Evolutionary conservation across 92 coral and sea anemone species (phyloP).

Genomic region (Isaurus tuberculatus): DNA sequence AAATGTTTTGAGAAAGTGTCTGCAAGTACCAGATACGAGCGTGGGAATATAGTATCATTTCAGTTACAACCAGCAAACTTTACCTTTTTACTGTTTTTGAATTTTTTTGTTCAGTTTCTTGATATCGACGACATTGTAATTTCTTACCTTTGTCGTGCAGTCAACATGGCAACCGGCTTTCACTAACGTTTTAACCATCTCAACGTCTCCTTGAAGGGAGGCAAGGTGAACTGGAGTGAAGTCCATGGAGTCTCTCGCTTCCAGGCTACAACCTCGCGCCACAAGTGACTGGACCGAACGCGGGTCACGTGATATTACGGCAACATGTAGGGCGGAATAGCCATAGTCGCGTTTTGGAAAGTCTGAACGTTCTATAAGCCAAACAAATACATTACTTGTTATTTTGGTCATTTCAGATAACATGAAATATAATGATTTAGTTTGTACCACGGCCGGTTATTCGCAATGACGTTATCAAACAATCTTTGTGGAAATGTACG

Average conservation of each 20-base stretch:
- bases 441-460: too few relatives aligned
- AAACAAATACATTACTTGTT: too few relatives aligned
- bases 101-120: too few relatives aligned
- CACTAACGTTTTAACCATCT: slow-evolving; percentile 59
- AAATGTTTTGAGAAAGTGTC: too few relatives aligned
- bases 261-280: slow-evolving; percentile 57
- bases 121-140: background rate
- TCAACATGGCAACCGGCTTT: slow-evolving; percentile 70
- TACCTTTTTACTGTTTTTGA: too few relatives aligned
- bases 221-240: slow-evolving; percentile 87
- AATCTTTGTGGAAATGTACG: too few relatives aligned
- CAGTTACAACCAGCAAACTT: too few relatives aligned
- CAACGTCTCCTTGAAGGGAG: slow-evolving; percentile 65
- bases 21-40: too few relatives aligned
- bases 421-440: too few relatives aligned
- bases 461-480: too few relatives aligned
- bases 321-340: slow-evolving; percentile 77
- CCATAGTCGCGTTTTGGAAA: slow-evolving; percentile 69
- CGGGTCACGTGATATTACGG: slow-evolving; percentile 74
- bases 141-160: slow-evolving; percentile 68
- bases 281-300: slow-evolving; percentile 58
- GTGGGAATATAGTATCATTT: too few relatives aligned
- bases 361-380: background rate
- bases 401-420: too few relatives aligned
- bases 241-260: slow-evolving; percentile 80